Evolutionary conservation across 2,888 invertebrate genomes (phyloP), one percentile per base, ranked within the genome.

Genomic region (Enoplolaimus lenunculus): DNA sequence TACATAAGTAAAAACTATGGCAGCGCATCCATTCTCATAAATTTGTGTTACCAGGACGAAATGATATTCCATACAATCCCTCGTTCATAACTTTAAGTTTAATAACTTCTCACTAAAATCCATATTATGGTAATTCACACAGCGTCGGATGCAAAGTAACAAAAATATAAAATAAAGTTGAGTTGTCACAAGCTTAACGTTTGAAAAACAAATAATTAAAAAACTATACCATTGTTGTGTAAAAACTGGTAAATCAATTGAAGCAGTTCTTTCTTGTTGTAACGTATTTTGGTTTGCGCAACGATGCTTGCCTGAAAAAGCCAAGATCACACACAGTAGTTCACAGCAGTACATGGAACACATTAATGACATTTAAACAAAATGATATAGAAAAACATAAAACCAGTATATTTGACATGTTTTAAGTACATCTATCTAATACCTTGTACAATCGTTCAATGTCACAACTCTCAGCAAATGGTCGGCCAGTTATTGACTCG

Each of bases 201-300:
- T n/a, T n/a, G n/a, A n/a, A n/a, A n/a, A n/a, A n/a, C n/a, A n/a
- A n/a, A n/a, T n/a, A n/a, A n/a, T n/a, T n/a, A n/a, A n/a, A n/a
- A n/a, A n/a, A n/a, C n/a, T n/a, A n/a, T 69, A 69, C 83, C 93
- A 76, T 90, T 88, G 1, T 87, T 86, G 35, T 87, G 80, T 69
- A 97, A 84, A 83, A 95, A 93, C 71, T 90, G 89, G 78, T 91
- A 88, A 66, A 98, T 93, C 16, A 98, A 84, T 80, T 93, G 91
- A 75, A 93, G 86, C 45, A 98, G 84, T 81, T 98, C 94, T 64
- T 89, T 87, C 80, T 93, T 91, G 82, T 94, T 92, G 85, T 90
- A 98, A 78, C 89, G 89, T 72, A 98, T 95, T 74, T 90, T 88
- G 0, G 97, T 97, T 82, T 94, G 93, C 0, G 94, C 93, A 0